Conservation (phyloP, 2,113 vertebrate genomes). For the Lagenorhynchus albirostris region DNA sequence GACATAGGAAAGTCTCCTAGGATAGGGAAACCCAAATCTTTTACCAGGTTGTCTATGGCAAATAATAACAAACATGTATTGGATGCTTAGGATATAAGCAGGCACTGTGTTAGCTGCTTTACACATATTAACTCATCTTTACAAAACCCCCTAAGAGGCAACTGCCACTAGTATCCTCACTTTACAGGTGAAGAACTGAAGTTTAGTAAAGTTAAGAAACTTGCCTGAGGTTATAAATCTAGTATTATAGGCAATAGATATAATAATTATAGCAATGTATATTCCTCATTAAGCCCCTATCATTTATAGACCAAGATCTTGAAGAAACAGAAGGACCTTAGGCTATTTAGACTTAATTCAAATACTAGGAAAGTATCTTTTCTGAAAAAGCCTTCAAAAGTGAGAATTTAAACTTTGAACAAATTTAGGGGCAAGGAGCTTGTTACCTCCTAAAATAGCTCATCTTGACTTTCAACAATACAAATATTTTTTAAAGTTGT, state of each 20-base stretch:
- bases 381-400: neutral
- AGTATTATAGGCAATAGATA: neutral
- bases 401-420: neutral
- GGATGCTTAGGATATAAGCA: neutral
- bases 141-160: neutral
- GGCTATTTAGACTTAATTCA: neutral
- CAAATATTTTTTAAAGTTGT: neutral
- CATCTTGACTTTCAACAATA: neutral
- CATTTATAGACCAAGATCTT: neutral
- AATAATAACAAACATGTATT: neutral
- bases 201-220: neutral
- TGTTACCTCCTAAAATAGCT: neutral
- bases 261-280: neutral
- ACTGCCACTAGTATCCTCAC: neutral
- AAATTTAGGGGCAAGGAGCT: neutral
- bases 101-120: neutral
- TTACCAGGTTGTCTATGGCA: slow-evolving; percentile 17
- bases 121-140: neutral
- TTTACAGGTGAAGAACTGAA: neutral
- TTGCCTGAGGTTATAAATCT: neutral
- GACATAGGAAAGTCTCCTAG: slow-evolving; percentile 11
- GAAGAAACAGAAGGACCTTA: neutral
- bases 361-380: neutral
- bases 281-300: neutral
- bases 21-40: neutral